Evolutionary conservation across 2,888 invertebrate species (phyloP), one percentile per base, ranked within the genome.

Genomic region (Opisthograptis luteolata): DNA sequence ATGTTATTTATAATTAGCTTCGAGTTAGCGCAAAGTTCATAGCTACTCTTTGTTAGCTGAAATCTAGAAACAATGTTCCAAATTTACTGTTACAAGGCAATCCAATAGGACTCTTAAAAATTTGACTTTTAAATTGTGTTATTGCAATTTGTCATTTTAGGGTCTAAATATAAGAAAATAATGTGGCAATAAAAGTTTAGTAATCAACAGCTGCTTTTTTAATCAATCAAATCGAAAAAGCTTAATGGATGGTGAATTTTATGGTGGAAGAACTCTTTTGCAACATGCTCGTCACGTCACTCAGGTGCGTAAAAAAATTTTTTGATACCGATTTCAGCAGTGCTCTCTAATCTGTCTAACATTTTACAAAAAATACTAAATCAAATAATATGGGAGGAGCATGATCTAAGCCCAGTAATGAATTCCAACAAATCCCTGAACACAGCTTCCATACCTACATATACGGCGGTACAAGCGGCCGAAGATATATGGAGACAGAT

Each of bases 1-100:
- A 64, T 64, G 66, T 68, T 65, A 73, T 62, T 68, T 70, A 68
- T 69, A 69, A 73, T 68, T 70, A 66, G 61, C 60, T 58, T 65
- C 3, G 1, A 42, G 24, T 32, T 9, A 10, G 32, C 8, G 17
- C 7, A 27, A 35, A 14, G 10, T 31, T 31, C 10, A 31, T 2
- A 12, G 39, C n/a, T 14, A 13, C 14, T 4, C 1, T 22, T 35
- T 27, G n/a, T 15, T 9, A 25, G 10, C 4, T 9, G 7, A 5
- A 36, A 8, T 12, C 17, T n/a, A 2, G 8, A 17, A 4, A n/a
- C 17, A 8, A 27, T 9, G 7, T 5, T 25, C 7, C 4, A 3
- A 12, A 12, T 9, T 22, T 32, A 32, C n/a, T n/a, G n/a, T n/a
- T n/a, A n/a, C n/a, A n/a, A n/a, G n/a, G n/a, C n/a, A n/a, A n/a